These are phyloP conservation scores for Chiroxiphia lanceolata DNA, from an alignment of 2,797 vertebrate genomes.

Conservation along the genomic window DNA sequence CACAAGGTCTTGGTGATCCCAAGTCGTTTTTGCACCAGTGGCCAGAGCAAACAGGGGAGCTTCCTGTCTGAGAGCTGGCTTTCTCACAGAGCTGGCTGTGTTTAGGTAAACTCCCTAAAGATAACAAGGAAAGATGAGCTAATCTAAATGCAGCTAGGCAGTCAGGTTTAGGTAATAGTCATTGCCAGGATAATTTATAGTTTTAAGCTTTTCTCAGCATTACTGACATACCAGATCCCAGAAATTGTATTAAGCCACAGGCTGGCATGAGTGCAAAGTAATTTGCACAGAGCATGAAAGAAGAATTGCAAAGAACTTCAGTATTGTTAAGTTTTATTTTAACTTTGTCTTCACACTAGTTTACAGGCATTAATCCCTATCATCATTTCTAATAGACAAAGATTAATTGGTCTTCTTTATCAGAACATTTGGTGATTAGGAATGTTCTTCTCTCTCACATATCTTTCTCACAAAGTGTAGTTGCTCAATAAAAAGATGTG, in stretches of 20 bases:
- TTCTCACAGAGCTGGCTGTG: not conserved
- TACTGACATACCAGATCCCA: not conserved
- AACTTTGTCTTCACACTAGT: slow-evolving; percentile 67
- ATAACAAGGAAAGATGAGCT: slow-evolving; percentile 27
- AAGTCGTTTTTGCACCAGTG: not conserved
- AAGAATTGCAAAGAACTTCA: slow-evolving; percentile 50
- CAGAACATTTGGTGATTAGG: slow-evolving; percentile 73
- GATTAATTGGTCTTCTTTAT: slow-evolving; percentile 79
- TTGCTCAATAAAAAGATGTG: slow-evolving; percentile 76
- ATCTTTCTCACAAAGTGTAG: slow-evolving; percentile 72
- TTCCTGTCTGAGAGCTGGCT: not conserved
- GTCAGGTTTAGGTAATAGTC: slow-evolving; percentile 40
- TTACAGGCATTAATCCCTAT: slow-evolving; percentile 70
- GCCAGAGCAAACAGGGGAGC: not conserved
- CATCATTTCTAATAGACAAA: slow-evolving; percentile 69
- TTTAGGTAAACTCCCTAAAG: slow-evolving; percentile 24
- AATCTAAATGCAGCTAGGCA: slow-evolving; percentile 42
- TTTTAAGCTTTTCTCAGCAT: slow-evolving; percentile 54
- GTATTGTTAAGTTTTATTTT: slow-evolving; percentile 68
- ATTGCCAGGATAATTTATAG: slow-evolving; percentile 42
- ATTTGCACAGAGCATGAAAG: slow-evolving; percentile 37
- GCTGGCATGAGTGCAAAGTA: slow-evolving; percentile 11
- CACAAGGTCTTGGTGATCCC: not conserved
- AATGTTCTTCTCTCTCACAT: slow-evolving; percentile 71
- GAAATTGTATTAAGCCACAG: slow-evolving; percentile 49